Base-by-base conservation (phyloP, 2,113 vertebrate species). In the Excalfactoria chinensis region DNA sequence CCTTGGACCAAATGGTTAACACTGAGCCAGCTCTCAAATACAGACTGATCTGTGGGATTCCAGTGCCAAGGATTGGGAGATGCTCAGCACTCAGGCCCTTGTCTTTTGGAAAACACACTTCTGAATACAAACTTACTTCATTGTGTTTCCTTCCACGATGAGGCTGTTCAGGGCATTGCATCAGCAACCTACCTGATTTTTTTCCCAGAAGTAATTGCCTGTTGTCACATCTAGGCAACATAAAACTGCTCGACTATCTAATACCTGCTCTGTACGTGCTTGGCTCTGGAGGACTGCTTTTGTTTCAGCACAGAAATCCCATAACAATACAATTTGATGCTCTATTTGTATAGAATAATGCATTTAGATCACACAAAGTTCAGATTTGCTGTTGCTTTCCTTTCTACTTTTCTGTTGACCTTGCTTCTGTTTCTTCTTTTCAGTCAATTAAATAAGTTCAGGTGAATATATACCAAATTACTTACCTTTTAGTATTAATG, bases 401-500 rank as follows among this genome's bases (percentile, higher is more conserved):
- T 63, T 95, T 51, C 62, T 86, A 43, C 83, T 94, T 58, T 94
- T 91, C 59, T 88, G 8, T 40, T 28, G 35, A 15, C 34, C 92
- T 85, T 66, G 75, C 23, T 89, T 23, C 21, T 7, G 4, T 73
- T 88, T 86, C 72, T 93, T 25, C 63, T 75, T 55, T 30, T 18
- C 37, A 67, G 51, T 95, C 76, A 86, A n/a, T 94, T 95, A 94
- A 87, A 63, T 80, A 93, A 77, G 82, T 85, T 89, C 49, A 22
- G 76, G 73, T 77, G 82, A 94, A 84, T 88, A 82, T 84, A 80
- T 49, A 73, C 55, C 75, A 91, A 94, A 93, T 95, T 93, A 95
- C 92, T 97, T 96, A 95, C 74, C 85, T 93, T 96, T 82, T 78
- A 95, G 84, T 93, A 67, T 64, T 94, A 84, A 95, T 91, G 43